Conservation (phyloP, 2,888 invertebrate genomes). For the Hedychridium roseum region DNA sequence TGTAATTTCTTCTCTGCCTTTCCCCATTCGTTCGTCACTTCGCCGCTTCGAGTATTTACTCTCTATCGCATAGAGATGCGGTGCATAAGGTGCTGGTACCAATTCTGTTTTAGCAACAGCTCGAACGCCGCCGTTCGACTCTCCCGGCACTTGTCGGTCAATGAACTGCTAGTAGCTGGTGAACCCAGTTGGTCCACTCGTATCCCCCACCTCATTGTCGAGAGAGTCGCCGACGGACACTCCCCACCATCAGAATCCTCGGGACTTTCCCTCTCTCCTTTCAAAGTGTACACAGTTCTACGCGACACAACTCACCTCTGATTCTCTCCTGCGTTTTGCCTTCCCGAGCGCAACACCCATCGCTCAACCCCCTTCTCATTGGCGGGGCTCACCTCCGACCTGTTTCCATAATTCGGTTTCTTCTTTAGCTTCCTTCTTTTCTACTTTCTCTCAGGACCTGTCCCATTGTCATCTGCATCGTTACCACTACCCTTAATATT, state of each 20-base stretch:
- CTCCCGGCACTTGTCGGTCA: constrained; percentile 58
- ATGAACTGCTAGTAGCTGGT: constrained; percentile 61
- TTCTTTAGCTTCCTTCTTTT: constrained; percentile 16
- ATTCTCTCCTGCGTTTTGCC: constrained; percentile 16
- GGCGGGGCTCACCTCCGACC: constrained; percentile 39
- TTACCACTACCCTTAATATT: constrained; percentile 7
- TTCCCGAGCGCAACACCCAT: constrained; percentile 5
- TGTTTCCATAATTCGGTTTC: constrained; percentile 39
- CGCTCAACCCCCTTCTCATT: constrained; percentile 15
- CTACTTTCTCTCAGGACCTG: constrained; percentile 1
- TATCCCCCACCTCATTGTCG: constrained; percentile 29
- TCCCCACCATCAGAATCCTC: constrained; percentile 22
- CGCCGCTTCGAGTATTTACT: too few species aligned
- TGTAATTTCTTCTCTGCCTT: background rate
- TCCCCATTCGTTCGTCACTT: too few species aligned
- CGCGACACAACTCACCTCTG: constrained; percentile 37
- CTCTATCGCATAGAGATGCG: constrained; percentile 27
- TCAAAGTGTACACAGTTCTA: constrained; percentile 7
- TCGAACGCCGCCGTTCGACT: constrained; percentile 41
- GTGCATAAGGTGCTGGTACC: constrained; percentile 40
- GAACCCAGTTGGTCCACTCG: constrained; percentile 64
- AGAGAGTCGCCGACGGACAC: constrained; percentile 19
- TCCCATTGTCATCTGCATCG: constrained; percentile 11
- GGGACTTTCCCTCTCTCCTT: constrained; percentile 5
- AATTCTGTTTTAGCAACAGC: constrained; percentile 46